Conservation (phyloP, 2,888 invertebrate species). For the Ormyrus labotus region DNA sequence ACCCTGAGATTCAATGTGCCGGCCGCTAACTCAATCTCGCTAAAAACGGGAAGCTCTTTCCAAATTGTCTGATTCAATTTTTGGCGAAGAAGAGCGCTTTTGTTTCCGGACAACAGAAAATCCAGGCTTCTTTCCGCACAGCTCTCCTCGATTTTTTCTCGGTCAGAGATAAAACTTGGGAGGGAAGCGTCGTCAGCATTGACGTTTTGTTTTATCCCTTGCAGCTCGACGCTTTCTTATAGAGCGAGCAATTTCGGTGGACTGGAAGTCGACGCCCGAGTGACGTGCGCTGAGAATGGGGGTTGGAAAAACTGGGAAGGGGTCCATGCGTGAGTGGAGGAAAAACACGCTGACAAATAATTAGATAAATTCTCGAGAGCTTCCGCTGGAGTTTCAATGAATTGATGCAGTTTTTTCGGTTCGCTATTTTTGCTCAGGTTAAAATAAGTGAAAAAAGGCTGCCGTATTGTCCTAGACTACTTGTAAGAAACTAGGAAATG, state of each 20-base stretch:
- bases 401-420: no score
- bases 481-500: no score
- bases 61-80: constrained; percentile 57
- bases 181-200: constrained; percentile 23
- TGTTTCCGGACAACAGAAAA: constrained; percentile 44
- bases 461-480: no score
- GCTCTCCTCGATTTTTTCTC: constrained; percentile 31
- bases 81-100: constrained; percentile 47
- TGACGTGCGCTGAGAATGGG: no score
- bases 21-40: constrained; percentile 51
- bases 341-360: no score
- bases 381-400: no score
- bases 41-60: constrained; percentile 54
- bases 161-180: constrained; percentile 40
- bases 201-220: constrained; percentile 33
- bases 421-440: no score
- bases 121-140: background rate
- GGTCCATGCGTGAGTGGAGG: no score
- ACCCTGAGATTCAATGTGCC: constrained; percentile 19
- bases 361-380: no score
- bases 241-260: background rate
- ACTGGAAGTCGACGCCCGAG: constrained; percentile 3
- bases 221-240: background rate
- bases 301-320: no score
- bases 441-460: no score